Base-by-base conservation (phyloP, 2,797 vertebrate species). In the Leucoraja ocellata region DNA sequence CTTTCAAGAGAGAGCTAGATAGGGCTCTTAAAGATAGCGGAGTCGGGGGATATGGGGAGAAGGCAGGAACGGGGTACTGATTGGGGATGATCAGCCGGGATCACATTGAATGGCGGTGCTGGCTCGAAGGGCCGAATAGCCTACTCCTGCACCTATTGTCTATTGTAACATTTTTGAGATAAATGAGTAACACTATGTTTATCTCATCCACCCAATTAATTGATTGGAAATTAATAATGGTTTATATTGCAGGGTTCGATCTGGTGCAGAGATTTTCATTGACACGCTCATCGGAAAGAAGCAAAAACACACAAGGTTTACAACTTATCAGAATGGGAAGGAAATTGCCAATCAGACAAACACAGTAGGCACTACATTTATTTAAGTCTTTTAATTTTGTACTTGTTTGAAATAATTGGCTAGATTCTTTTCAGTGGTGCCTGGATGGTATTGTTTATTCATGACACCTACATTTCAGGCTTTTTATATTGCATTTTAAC, bases 221-320 rank as follows among this genome's bases (percentile, higher is more conserved):
- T 86, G 83, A 86, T 83, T 83, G 23, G 80, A 54, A 83, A 25
- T 25, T 10, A 28, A 4, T 65, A 65, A 65, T 68, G 61, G n/a
- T 94, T 13, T 0, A 58, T n/a, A 94, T 96, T 96, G 94, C 95
- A 99, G 99, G 99, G 93, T 98, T 98, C 95, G 98, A 99, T 96
- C 96, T 99, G 94, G 97, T 97, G 86, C 97, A 98, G 95, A 97
- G 95, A 90, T 99, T 99, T 96, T 97, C 98, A 94, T 96, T 98
- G 93, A 97, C 97, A 94, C 98, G 96, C 94, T 96, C 97, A 76
- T 96, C 97, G 23, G 96, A 97, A 94, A 96, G 96, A 94, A 96
- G 97, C 88, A 97, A 97, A 54, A 25, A 21, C 13, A 74, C 39
- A 25, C 71, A 25, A 76, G 1, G 36, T 28, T 68, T 11, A 5